A percentile compares a stretch with the other conserved stretches of the same genome.
Conservation (phyloP, 2,888 invertebrate species). For the Ormyrus thymus region DNA sequence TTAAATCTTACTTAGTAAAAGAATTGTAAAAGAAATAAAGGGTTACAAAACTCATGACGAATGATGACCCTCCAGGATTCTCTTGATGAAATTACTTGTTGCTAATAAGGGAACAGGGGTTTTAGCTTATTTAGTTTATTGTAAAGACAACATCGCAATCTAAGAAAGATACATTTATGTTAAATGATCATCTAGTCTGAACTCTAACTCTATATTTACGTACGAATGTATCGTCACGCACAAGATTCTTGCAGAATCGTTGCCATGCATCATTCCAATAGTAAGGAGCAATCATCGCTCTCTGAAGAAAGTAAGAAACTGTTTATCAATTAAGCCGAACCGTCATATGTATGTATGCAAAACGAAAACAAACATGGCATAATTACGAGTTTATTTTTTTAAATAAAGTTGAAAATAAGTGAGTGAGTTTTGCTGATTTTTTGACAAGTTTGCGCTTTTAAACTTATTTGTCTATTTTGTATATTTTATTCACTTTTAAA, state of each 20-base stretch:
- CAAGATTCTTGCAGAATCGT: conserved; percentile 55
- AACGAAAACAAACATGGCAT: conserved; percentile 22
- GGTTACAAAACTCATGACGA: conserved; percentile 20
- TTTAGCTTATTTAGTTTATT: conserved; percentile 39
- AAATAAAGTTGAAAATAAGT: conserved; percentile 49
- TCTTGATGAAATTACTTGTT: conserved; percentile 39
- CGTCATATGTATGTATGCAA: conserved; percentile 31
- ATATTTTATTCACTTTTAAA: conserved; percentile 30
- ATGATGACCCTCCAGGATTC: conserved; percentile 5
- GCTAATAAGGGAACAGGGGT: conserved; percentile 30
- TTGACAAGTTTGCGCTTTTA: conserved; percentile 29
- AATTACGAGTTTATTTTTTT: conserved; percentile 51
- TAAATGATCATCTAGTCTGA: conserved; percentile 56
- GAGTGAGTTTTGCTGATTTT: conserved; percentile 29
- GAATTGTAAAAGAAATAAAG: conserved; percentile 35
- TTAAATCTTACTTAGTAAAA: conserved; percentile 24
- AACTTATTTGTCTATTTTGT: conserved; percentile 22
- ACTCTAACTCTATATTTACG: conserved; percentile 54
- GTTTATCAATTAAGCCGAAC: conserved; percentile 37
- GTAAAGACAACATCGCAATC: conserved; percentile 33
- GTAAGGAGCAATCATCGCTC: conserved; percentile 30
- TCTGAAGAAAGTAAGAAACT: conserved; percentile 29
- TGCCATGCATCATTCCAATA: conserved; percentile 54
- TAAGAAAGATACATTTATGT: conserved; percentile 46
- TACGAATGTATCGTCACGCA: conserved; percentile 46